Evolutionary conservation across 1,140 invertebrate species (phyloP).

Genomic region (Brachionus plicatilis): DNA sequence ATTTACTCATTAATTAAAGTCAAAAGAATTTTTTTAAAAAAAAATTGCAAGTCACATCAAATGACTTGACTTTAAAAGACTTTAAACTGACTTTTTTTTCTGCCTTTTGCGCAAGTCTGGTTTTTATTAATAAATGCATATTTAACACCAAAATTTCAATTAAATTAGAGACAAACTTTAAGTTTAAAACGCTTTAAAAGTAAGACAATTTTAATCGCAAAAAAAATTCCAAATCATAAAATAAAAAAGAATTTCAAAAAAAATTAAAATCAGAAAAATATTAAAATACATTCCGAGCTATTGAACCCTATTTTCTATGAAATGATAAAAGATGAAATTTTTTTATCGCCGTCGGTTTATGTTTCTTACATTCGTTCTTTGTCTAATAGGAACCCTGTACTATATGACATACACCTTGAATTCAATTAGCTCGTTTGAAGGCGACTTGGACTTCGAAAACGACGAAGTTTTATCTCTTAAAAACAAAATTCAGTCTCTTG

Average conservation of each 20-base stretch:
- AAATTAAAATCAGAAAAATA: not conserved
- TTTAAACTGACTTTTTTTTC: too few relatives aligned
- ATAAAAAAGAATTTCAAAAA: not conserved
- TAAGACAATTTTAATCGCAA: not conserved
- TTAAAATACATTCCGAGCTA: not conserved
- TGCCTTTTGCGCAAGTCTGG: too few relatives aligned
- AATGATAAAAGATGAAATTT: conserved; percentile 16
- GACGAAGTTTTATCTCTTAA: not conserved
- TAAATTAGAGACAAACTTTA: not conserved
- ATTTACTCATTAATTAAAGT: too few relatives aligned
- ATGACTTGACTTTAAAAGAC: too few relatives aligned
- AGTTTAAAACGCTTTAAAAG: not conserved
- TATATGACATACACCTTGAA: conserved; percentile 2
- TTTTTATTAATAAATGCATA: too few relatives aligned
- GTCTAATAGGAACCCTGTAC: not conserved
- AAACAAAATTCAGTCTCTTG: not conserved
- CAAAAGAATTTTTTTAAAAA: too few relatives aligned
- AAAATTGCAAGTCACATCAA: too few relatives aligned
- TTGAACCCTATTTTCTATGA: not conserved
- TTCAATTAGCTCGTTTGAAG: not conserved
- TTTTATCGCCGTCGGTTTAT: conserved; percentile 18
- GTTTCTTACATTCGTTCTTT: not conserved
- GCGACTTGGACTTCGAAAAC: not conserved
- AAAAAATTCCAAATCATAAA: not conserved
- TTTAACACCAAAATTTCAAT: too few relatives aligned